Percentiles rank a stretch among this genome's conserved stretches.
These are phyloP conservation scores for Solea solea DNA, from an alignment of 2,113 vertebrate genomes.

Conservation along the genomic window DNA sequence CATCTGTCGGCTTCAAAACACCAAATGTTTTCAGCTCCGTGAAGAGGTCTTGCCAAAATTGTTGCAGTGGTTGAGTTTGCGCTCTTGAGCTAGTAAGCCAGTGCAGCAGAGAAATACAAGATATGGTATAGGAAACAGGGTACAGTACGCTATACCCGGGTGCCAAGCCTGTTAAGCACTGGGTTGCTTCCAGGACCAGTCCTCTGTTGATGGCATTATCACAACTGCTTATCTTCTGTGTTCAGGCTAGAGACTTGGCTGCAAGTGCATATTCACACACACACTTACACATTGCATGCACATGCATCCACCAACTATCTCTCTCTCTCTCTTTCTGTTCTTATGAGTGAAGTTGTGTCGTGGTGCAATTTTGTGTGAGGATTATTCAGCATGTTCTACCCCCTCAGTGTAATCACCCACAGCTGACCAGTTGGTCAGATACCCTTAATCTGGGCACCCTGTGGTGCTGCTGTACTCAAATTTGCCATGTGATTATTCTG, in stretches of 20 bases:
- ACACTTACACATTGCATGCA: background rate
- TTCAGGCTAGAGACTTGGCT: conserved; percentile 61
- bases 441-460: conserved; percentile 17
- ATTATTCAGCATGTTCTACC: conserved; percentile 21
- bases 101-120: conserved; percentile 12
- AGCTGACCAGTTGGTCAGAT: conserved; percentile 35
- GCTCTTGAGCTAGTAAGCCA: conserved; percentile 12
- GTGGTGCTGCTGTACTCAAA: conserved; percentile 2
- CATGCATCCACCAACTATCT: background rate
- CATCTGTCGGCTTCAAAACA: conserved; percentile 46
- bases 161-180: conserved; percentile 62
- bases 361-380: conserved; percentile 6
- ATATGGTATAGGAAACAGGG: conserved; percentile 21
- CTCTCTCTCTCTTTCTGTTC: conserved; percentile 1
- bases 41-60: conserved; percentile 28
- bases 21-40: conserved; percentile 44
- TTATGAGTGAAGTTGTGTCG: conserved; percentile 15
- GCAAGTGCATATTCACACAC: conserved; percentile 9
- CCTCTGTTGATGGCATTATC: conserved; percentile 59
- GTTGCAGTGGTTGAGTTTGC: conserved; percentile 41
- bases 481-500: conserved; percentile 19
- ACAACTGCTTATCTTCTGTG: conserved; percentile 60
- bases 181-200: conserved; percentile 54
- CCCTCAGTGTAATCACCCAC: conserved; percentile 18
- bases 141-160: background rate